A percentile compares a stretch with the other conserved stretches of the same genome.
phyloP scores from a whole-genome alignment of 2,888 invertebrate species.

The Sinhomidia bicolor region DNA sequence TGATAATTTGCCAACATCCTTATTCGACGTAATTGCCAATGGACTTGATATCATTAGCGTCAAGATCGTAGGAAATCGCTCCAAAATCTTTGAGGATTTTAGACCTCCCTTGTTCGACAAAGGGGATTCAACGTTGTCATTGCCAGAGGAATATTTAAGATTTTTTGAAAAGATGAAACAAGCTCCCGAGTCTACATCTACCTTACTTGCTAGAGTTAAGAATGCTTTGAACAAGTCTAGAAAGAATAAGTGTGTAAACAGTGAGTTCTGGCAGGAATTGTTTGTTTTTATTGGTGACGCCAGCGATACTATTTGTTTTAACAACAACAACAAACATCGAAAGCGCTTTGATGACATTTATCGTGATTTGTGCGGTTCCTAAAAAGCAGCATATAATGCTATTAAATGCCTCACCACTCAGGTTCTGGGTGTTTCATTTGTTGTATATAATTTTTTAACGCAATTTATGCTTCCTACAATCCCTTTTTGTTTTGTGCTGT shows the following conservation, averaged over 20 bases:
- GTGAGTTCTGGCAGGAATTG: constrained; percentile 59
- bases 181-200: neutral
- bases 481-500: too few relatives aligned
- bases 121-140: constrained; percentile 21
- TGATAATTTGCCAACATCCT: constrained; percentile 29
- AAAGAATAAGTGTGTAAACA: constrained; percentile 41
- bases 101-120: constrained; percentile 58
- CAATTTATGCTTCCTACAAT: too few relatives aligned
- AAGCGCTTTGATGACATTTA: constrained; percentile 35
- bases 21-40: constrained; percentile 52
- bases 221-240: constrained; percentile 30
- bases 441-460: too few relatives aligned
- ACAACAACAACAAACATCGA: neutral
- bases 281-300: constrained; percentile 47
- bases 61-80: constrained; percentile 43
- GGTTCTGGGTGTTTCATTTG: too few relatives aligned
- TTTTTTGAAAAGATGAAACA: constrained; percentile 60
- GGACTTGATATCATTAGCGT: constrained; percentile 59
- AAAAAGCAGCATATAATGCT: neutral
- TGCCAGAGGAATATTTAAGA: constrained; percentile 51
- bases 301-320: neutral
- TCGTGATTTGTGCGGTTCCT: constrained; percentile 41
- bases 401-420: too few relatives aligned
- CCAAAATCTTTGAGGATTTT: constrained; percentile 56
- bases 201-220: constrained; percentile 41